Percentiles rank a stretch among this genome's conserved stretches.
phyloP scores from a whole-genome alignment of 2,888 invertebrate genomes.

The Labia minor region DNA sequence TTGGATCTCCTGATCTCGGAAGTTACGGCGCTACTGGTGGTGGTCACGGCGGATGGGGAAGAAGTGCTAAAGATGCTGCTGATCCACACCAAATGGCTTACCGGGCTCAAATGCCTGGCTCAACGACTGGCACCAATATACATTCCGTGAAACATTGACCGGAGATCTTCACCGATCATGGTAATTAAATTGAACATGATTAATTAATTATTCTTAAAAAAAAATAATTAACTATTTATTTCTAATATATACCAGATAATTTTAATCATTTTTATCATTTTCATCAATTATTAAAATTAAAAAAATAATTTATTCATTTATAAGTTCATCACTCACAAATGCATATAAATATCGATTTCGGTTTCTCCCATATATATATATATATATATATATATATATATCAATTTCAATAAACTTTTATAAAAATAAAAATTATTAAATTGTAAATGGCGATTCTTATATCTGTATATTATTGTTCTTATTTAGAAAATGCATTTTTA shows the following conservation, averaged over 20 bases:
- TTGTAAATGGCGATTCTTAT: too few species aligned
- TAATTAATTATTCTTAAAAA: background rate
- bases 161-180: background rate
- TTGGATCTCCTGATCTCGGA: conserved; percentile 44
- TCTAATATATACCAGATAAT: background rate
- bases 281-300: too few species aligned
- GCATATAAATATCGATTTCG: background rate
- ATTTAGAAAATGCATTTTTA: too few species aligned
- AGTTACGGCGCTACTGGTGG: conserved; percentile 50
- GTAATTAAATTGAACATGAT: background rate
- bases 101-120: conserved; percentile 55
- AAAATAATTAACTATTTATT: background rate
- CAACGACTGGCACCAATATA: background rate
- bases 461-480: too few species aligned
- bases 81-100: conserved; percentile 70
- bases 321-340: too few species aligned
- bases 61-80: conserved; percentile 41
- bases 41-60: conserved; percentile 60
- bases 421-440: too few species aligned
- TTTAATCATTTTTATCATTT: too few species aligned
- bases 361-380: too few species aligned
- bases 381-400: too few species aligned
- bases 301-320: too few species aligned
- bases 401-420: too few species aligned
- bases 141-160: background rate